Evolutionary conservation across 2,888 invertebrate species (phyloP), one percentile per base, ranked within the genome.

Genomic region (Netelia inedita): DNA sequence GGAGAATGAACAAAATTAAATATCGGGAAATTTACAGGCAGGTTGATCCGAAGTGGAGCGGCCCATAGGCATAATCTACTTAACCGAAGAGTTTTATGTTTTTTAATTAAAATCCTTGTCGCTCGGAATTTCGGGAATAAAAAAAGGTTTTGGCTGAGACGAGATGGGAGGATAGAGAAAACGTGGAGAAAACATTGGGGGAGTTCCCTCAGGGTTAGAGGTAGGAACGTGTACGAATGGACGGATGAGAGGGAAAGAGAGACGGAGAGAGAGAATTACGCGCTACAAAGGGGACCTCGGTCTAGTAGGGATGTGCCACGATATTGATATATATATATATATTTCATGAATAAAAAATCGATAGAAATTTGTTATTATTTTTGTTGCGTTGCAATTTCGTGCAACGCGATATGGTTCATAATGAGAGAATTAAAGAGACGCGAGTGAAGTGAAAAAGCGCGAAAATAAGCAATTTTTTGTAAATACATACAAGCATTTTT

Each of bases 191-290:
- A 46, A 46, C 3, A 14, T 46, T 46, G 14, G 46, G 46, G 46
- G 46, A 11, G 10, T 14, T 46, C 46, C 46, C 46, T 28, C 11
- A 11, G 46, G 46, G 46, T 46, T 28, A 28, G 28, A 19, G 16
- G n/a, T 71, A 35, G 55, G 53, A 35, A 55, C 35, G 41, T 28
- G 65, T 35, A 16, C 41, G 65, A 16, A 43, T 9, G 68, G 66
- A 21, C 23, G 55, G 0, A 8, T 11, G 65, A 46, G 53, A 5
- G n/a, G 21, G 50, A 16, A 43, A 9, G 57, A 11, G 41, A 41
- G 65, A 43, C 19, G 41, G 65, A 65, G 75, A 43, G 65, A 75
- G 59, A 66, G 76, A 69, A 59, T 78, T 59, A 78, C 76, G 68
- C 21, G 76, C 43, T 21, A 19, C 28, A 16, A 43, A 46, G 46